Percentiles rank a stretch among this genome's conserved stretches.
phyloP scores from a whole-genome alignment of 2,797 vertebrate genomes.

The Synaphobranchus kaupii region DNA sequence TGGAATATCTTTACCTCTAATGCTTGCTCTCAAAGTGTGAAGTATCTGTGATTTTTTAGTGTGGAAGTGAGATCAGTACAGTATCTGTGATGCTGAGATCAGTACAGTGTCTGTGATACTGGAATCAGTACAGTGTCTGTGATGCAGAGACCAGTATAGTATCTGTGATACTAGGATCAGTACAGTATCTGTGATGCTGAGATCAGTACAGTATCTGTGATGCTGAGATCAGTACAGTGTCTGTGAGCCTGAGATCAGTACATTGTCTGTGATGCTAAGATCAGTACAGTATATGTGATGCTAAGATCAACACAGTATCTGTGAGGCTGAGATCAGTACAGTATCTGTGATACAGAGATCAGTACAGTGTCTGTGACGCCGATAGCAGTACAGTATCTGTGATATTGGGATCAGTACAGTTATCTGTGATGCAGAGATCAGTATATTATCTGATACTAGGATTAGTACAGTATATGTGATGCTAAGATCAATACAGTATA shows the following conservation, averaged over 20 bases:
- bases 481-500: conserved; percentile 47
- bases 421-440: not conserved
- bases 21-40: not conserved
- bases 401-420: not conserved
- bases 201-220: no score
- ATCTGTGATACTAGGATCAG: not conserved
- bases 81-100: no score
- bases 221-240: not conserved
- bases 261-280: not conserved
- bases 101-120: no score
- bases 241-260: not conserved
- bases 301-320: not conserved
- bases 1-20: not conserved
- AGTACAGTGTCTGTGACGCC: not conserved
- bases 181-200: not conserved
- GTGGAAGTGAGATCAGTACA: not conserved
- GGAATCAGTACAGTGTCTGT: not conserved
- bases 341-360: not conserved
- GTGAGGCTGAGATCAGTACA: not conserved
- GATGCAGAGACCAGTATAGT: not conserved
- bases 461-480: no score
- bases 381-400: not conserved
- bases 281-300: not conserved
- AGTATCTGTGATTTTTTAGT: not conserved
- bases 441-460: no score